Conservation (phyloP, 2,888 invertebrate species). For the Phymatocera aterrima region DNA sequence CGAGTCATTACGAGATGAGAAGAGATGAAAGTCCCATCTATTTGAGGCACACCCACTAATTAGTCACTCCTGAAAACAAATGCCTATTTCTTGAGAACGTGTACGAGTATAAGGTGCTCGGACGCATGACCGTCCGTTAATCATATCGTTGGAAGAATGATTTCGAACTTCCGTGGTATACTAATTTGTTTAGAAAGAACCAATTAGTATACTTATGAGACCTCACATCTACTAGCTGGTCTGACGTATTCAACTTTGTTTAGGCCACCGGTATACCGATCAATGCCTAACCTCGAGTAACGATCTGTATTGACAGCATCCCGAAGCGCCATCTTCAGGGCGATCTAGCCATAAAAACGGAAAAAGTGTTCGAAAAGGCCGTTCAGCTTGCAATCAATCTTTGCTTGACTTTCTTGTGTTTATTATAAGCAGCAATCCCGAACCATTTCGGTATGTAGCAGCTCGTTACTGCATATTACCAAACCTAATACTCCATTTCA, state of each 20-base stretch:
- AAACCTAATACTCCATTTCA: too few relatives aligned
- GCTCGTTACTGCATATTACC: too few relatives aligned
- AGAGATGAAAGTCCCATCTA: conserved; percentile 47
- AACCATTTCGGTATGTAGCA: too few relatives aligned
- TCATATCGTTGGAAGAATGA: conserved; percentile 45
- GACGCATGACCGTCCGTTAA: conserved; percentile 31
- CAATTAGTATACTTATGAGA: conserved; percentile 42
- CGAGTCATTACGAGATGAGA: conserved; percentile 43
- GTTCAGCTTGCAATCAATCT: too few relatives aligned
- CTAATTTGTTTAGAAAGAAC: conserved; percentile 45
- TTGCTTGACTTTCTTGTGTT: too few relatives aligned
- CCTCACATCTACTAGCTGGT: conserved; percentile 16
- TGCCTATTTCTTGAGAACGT: conserved; percentile 23
- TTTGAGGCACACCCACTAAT: conserved; percentile 52
- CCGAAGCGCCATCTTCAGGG: not conserved
- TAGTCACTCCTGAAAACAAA: conserved; percentile 45
- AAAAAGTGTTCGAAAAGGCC: too few relatives aligned
- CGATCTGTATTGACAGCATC: not conserved
- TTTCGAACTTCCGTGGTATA: conserved; percentile 36
- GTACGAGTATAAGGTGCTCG: too few relatives aligned
- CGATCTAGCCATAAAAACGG: too few relatives aligned
- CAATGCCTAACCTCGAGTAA: not conserved
- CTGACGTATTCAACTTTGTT: conserved; percentile 27
- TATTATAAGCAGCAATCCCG: too few relatives aligned
- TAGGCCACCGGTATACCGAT: not conserved